phyloP scores from a whole-genome alignment of 1,140 invertebrate genomes.

The Trinorchestia longiramus region DNA sequence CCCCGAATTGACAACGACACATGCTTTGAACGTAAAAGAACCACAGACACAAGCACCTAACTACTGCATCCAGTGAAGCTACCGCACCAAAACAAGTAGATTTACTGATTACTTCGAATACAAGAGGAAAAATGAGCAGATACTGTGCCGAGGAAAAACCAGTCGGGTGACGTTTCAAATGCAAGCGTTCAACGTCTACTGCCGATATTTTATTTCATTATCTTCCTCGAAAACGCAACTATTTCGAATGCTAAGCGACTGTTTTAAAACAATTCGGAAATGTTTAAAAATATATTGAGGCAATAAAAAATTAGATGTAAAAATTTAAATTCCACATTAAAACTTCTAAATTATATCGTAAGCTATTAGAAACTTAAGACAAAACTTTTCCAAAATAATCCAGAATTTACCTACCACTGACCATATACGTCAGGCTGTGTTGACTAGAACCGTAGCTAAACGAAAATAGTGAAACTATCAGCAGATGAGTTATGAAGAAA shows the following conservation, averaged over 20 bases:
- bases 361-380: background rate
- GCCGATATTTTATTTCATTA: background rate
- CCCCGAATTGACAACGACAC: background rate
- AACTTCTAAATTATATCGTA: background rate
- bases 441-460: background rate
- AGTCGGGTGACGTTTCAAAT: background rate
- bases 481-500: background rate
- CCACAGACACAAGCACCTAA: background rate
- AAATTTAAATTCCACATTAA: background rate
- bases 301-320: background rate
- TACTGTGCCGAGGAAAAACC: background rate
- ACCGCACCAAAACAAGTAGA: background rate
- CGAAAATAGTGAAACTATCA: background rate
- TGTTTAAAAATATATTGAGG: too few relatives aligned
- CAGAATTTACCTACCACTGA: background rate
- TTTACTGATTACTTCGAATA: background rate
- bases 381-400: background rate
- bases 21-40: background rate
- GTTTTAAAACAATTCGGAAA: background rate
- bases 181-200: background rate
- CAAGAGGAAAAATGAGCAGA: background rate
- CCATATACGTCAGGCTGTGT: background rate
- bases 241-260: background rate
- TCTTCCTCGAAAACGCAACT: background rate
- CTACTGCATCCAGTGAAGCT: background rate